Percentiles rank a stretch among this genome's conserved stretches.
Conservation (phyloP, 2,797 vertebrate species). For the Spizella passerina region DNA sequence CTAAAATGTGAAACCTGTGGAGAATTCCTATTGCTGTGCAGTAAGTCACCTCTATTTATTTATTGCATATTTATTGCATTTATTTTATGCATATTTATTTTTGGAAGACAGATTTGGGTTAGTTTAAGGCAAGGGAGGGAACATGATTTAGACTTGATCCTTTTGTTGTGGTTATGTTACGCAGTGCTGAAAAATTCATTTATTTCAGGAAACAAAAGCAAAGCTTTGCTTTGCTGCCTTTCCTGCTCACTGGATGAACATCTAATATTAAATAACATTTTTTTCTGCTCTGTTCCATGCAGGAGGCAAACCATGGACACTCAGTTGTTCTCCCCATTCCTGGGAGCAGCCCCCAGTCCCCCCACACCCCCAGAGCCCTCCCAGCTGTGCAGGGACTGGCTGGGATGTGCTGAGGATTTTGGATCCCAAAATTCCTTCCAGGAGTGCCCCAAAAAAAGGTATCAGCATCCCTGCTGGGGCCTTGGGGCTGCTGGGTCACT, state of each 20-base stretch:
- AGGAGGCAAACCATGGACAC: conserved; percentile 49
- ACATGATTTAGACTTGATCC: fast-evolving
- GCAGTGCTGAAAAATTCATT: background rate
- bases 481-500: fast-evolving
- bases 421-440: background rate
- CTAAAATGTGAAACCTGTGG: background rate
- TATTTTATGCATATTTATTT: background rate
- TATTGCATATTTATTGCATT: no score
- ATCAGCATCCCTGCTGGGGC: background rate
- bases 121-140: background rate
- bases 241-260: fast-evolving
- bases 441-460: conserved; percentile 47
- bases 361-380: background rate
- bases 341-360: background rate
- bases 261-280: fast-evolving
- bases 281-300: background rate
- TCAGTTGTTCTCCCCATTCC: conserved; percentile 36
- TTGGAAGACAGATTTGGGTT: background rate
- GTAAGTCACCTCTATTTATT: background rate
- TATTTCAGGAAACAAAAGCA: background rate
- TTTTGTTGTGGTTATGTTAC: fast-evolving
- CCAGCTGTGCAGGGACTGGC: conserved; percentile 4
- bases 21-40: background rate
- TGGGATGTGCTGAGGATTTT: background rate
- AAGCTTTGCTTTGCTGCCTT: background rate